Conservation (phyloP, 2,113 vertebrate species). For the Dromaius novaehollandiae region DNA sequence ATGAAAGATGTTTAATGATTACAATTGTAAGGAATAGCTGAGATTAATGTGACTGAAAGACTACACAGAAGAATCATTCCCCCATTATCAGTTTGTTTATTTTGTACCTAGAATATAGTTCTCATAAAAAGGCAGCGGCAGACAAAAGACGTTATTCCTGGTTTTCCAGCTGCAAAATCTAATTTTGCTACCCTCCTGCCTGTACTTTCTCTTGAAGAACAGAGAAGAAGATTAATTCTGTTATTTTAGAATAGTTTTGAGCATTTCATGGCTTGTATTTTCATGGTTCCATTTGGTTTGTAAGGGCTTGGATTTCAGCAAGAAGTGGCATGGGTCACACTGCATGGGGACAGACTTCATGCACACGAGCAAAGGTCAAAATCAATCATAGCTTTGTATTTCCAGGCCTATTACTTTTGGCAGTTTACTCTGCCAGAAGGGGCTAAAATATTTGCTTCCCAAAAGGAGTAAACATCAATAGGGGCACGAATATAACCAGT, state of each 20-base stretch:
- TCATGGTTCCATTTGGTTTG: neutral
- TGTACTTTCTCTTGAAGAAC: neutral
- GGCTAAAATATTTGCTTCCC: conserved; percentile 53
- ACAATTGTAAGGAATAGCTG: neutral
- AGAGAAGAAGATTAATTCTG: neutral
- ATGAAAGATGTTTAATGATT: neutral
- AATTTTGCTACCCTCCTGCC: neutral
- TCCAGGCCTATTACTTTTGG: conserved; percentile 52
- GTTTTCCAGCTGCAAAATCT: neutral
- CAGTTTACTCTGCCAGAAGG: conserved; percentile 53
- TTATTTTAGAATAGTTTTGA: conserved; percentile 30
- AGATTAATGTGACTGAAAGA: neutral
- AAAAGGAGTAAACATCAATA: conserved; percentile 46
- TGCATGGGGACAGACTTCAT: conserved; percentile 55
- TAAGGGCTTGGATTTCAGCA: conserved; percentile 40
- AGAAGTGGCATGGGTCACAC: conserved; percentile 40
- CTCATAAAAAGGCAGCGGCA: conserved; percentile 18
- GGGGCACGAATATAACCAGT: neutral
- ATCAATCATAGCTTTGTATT: conserved; percentile 63
- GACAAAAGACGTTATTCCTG: neutral
- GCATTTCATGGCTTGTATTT: conserved; percentile 18
- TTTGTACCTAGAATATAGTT: conserved; percentile 36
- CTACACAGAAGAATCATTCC: conserved; percentile 4
- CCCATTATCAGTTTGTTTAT: neutral
- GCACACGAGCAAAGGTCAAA: conserved; percentile 62